Percentiles rank a stretch among this genome's conserved stretches.
Evolutionary conservation across 2,888 invertebrate species (phyloP).

Genomic region (Ganaspis brasiliensis): DNA sequence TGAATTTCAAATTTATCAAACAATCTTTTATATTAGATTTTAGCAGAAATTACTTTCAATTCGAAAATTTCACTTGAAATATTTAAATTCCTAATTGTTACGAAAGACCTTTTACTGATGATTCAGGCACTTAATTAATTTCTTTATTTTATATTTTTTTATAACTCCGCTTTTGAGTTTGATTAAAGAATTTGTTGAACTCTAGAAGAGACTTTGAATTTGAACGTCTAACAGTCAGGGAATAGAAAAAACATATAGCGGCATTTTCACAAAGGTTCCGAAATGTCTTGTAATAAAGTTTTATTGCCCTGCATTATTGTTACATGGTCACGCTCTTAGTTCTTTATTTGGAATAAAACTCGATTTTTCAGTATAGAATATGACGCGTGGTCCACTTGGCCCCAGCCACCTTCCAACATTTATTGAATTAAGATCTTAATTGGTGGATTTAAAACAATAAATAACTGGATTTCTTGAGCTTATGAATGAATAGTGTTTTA

Average conservation of each 20-base stretch:
- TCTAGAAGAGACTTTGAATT: conserved; percentile 8
- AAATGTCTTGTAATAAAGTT: conserved; percentile 58
- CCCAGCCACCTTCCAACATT: conserved; percentile 30
- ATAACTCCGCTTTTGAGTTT: not conserved
- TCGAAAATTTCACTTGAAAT: not conserved
- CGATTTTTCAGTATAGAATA: conserved; percentile 47
- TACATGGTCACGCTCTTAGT: conserved; percentile 60
- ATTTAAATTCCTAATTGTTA: conserved; percentile 2
- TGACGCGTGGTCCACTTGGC: conserved; percentile 37
- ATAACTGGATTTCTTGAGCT: conserved; percentile 33
- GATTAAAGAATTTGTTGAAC: not conserved
- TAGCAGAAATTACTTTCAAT: not conserved
- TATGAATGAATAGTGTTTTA: conserved; percentile 22
- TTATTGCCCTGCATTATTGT: conserved; percentile 56
- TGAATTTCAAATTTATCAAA: conserved; percentile 3
- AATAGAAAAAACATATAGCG: conserved; percentile 46
- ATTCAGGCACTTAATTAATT: not conserved
- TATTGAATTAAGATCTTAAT: conserved; percentile 43
- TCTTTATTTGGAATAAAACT: conserved; percentile 58
- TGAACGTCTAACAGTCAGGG: not conserved
- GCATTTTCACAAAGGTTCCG: conserved; percentile 57
- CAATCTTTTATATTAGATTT: not conserved
- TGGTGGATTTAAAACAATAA: conserved; percentile 26
- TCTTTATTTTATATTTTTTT: not conserved
- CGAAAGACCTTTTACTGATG: not conserved